phyloP scores from a whole-genome alignment of 2,797 vertebrate genomes.

The Peromyscus attwateri region DNA sequence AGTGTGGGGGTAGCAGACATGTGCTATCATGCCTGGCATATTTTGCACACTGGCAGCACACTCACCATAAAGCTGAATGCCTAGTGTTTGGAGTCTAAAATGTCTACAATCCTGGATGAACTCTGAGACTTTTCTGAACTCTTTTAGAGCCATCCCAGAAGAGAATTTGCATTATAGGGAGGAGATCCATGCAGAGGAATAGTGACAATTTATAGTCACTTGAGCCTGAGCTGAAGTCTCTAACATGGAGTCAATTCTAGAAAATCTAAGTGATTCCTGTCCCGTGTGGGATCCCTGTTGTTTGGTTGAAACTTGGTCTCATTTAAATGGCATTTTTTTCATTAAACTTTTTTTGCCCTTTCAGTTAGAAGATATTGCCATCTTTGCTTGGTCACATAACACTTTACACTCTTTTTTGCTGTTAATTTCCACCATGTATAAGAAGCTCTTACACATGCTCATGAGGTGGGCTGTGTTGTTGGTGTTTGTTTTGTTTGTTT shows the following conservation, averaged over 20 bases:
- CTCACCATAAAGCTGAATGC: not conserved
- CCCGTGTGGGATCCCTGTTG: not conserved
- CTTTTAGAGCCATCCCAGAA: not conserved
- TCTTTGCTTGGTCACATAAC: not conserved
- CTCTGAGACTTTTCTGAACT: conserved; percentile 27
- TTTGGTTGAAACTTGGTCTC: not conserved
- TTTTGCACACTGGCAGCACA: conserved; percentile 17
- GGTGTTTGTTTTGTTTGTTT: conserved; percentile 5
- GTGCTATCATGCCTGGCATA: not conserved
- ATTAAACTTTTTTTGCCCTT: not conserved
- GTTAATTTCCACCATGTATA: not conserved
- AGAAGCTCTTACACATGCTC: not conserved
- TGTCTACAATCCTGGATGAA: not conserved
- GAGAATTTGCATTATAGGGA: too few relatives aligned
- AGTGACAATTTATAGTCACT: not conserved
- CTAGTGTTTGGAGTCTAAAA: conserved; percentile 1
- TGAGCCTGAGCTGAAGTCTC: conserved; percentile 33
- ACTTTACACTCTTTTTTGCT: not conserved
- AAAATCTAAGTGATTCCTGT: not conserved
- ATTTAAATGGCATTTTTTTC: conserved; percentile 5
- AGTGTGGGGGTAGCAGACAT: not conserved
- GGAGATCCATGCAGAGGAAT: not conserved
- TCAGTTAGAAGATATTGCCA: not conserved
- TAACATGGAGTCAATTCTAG: not conserved
- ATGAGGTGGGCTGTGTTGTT: not conserved